These are phyloP conservation scores for Epirrita christyi DNA, from an alignment of 2,888 invertebrate species.

Conservation along the genomic window DNA sequence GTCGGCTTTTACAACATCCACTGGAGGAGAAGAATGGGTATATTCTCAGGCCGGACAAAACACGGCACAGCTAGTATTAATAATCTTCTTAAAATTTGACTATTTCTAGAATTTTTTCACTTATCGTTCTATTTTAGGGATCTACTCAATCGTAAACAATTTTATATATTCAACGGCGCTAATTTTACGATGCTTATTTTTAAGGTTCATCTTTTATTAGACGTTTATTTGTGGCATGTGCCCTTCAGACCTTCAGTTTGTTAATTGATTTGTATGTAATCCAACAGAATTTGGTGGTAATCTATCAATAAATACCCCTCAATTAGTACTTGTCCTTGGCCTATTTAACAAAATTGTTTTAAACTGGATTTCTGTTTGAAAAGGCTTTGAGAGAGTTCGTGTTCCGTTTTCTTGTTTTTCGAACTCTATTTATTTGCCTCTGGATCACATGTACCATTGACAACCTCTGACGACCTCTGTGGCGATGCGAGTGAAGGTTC, in stretches of 20 bases:
- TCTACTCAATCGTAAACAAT: background rate
- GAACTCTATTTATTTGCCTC: too few species aligned
- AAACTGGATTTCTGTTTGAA: background rate
- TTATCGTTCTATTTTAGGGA: background rate
- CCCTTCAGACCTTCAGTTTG: slow-evolving; percentile 6
- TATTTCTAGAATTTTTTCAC: too few species aligned
- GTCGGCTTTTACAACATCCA: too few species aligned
- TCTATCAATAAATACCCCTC: slow-evolving; percentile 15
- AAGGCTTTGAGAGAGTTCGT: background rate
- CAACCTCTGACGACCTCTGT: too few species aligned
- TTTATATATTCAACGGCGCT: background rate
- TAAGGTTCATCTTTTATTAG: background rate
- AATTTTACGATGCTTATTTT: slow-evolving; percentile 4
- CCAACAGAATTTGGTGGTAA: slow-evolving; percentile 10
- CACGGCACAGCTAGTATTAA: too few species aligned
- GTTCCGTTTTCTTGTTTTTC: too few species aligned
- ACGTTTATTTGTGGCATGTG: slow-evolving; percentile 11
- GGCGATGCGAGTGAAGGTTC: too few species aligned
- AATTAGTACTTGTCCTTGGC: slow-evolving; percentile 9
- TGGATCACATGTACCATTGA: too few species aligned
- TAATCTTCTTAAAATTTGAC: too few species aligned
- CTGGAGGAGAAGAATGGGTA: too few species aligned
- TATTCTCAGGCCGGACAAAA: too few species aligned
- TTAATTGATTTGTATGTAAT: slow-evolving; percentile 10
- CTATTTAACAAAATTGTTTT: slow-evolving; percentile 7